A percentile compares a stretch with the other conserved stretches of the same genome.
These are phyloP conservation scores for Cottus gobio DNA, from an alignment of 2,113 vertebrate genomes.

Conservation along the genomic window DNA sequence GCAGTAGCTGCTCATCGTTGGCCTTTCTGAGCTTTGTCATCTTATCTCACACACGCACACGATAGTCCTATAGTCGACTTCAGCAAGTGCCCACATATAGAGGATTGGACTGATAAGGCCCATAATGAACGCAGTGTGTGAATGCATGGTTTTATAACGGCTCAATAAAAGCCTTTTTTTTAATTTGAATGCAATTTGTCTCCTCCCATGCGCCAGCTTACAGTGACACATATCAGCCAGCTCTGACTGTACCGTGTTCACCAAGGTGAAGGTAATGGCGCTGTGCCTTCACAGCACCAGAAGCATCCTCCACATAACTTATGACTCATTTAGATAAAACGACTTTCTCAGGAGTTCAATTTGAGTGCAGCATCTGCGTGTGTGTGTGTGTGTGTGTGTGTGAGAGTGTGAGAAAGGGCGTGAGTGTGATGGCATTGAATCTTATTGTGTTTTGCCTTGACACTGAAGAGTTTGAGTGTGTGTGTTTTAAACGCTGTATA, in stretches of 20 bases:
- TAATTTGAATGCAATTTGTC: conserved; percentile 64
- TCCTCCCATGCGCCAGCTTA: conserved; percentile 6
- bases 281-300: conserved; percentile 29
- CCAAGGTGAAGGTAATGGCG: conserved; percentile 59
- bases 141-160: conserved; percentile 29
- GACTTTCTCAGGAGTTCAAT: conserved; percentile 60
- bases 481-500: conserved; percentile 34
- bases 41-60: conserved; percentile 26
- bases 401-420: not conserved
- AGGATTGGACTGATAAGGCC: conserved; percentile 1
- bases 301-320: conserved; percentile 60
- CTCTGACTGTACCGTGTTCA: conserved; percentile 14
- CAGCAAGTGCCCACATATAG: conserved; percentile 1
- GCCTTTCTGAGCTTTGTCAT: conserved; percentile 17
- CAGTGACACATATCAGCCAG: conserved; percentile 52
- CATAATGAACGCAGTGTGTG: conserved; percentile 50
- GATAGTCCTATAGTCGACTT: conserved; percentile 13
- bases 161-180: conserved; percentile 55
- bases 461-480: not conserved
- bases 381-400: too few species aligned
- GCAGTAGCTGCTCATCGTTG: conserved; percentile 21
- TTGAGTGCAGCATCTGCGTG: conserved; percentile 42
- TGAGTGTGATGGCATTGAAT: not conserved
- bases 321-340: conserved; percentile 70
- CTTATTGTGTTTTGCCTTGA: conserved; percentile 4